phyloP scores from a whole-genome alignment of 2,113 vertebrate species.

The Pteruthius melanotis region DNA sequence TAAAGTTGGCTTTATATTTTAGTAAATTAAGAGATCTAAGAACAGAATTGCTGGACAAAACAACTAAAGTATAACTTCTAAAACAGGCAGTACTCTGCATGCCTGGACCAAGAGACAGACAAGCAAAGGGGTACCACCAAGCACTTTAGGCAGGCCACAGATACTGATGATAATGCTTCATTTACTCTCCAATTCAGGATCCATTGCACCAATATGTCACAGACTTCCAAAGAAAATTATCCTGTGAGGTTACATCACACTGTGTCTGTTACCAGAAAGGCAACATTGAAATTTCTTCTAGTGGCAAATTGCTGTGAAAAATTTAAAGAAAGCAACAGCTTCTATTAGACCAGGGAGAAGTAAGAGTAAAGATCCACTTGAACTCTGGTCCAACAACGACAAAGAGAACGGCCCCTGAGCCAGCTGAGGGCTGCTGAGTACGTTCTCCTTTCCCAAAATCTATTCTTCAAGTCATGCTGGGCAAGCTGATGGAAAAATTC shows the following conservation, averaged over 20 bases:
- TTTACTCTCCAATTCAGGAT: background rate
- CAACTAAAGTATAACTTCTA: background rate
- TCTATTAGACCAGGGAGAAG: background rate
- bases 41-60: background rate
- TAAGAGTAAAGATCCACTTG: background rate
- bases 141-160: background rate
- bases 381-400: background rate
- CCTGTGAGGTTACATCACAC: background rate
- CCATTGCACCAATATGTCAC: fast-evolving
- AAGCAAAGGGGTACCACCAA: background rate
- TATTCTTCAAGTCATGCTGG: background rate
- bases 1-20: background rate
- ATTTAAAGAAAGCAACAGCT: background rate
- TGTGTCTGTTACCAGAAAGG: background rate
- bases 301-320: background rate
- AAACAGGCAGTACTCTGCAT: background rate
- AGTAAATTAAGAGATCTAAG: background rate
- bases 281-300: background rate
- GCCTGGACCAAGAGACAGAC: background rate
- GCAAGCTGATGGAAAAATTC: background rate
- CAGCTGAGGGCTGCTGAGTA: background rate
- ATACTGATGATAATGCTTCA: background rate
- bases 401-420: background rate
- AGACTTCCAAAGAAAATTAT: background rate
- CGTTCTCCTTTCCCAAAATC: background rate